Base-by-base conservation (phyloP, 2,113 vertebrate species). In the Petaurus breviceps region DNA sequence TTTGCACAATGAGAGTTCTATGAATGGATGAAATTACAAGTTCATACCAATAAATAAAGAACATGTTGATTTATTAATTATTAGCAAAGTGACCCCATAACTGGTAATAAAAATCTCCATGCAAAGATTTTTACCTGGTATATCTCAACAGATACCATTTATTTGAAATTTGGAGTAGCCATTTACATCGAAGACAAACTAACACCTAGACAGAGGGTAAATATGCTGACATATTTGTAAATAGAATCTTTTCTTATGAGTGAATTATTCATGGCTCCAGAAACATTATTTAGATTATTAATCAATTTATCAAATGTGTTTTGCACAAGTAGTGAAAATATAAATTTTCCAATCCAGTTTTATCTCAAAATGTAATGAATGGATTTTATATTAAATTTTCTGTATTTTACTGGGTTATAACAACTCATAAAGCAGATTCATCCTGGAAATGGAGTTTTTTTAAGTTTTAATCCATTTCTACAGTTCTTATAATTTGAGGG, bases 281-380 rank as follows among this genome's bases (percentile, higher is more conserved):
- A 61, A 61, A 14, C 26, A 28, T 61, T 28, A 61, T 61, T 61
- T 61, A 61, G 31, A 61, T 61, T 12, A 31, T 61, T 61, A 31
- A 61, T 61, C 28, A 61, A 61, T 61, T 31, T 61, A 61, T 31
- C 28, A 61, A 31, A 61, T 61, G 57, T 61, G 28, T 61, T 61
- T 9, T 92, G 89, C 49, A 37, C 9, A 22, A 53, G 8, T 23
- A 95, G 8, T 19, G 52, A 22, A 91, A 84, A 89, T 46, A 16
- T 51, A 93, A 51, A 51, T 1, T 90, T 92, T 7, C 8, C 6
- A 95, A 3, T 28, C 23, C 5, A 89, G 77, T 25, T 3, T 8
- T 3, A 92, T 94, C 94, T 91, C 4, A 50, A 61, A 68, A 93
- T 95, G 47, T 90, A 90, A 94, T 6, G 93, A n/a, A 94, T 95